Evolutionary conservation across 2,888 invertebrate genomes (phyloP), one percentile per base, ranked within the genome.

Genomic region (Podotricha telesiphe): DNA sequence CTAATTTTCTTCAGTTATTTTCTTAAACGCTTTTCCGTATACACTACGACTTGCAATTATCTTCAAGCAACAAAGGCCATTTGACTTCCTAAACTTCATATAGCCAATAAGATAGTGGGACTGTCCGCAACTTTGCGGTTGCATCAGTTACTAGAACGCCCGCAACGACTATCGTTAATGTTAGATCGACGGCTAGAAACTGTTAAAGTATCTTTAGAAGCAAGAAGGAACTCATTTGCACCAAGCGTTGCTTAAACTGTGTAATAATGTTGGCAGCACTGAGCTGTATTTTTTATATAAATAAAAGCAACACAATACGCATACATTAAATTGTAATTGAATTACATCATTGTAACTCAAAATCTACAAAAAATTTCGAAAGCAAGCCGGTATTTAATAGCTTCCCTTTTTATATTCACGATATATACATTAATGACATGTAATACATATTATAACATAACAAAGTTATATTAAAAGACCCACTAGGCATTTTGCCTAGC

Each of bases 91-190:
- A 15, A n/a, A 11, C n/a, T 17, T 17, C 17, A 11, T 55, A 28
- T n/a, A 53, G 53, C n/a, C 8, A 34, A 11, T 2, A 17, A 55
- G 34, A 55, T 34, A 55, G 34, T 34, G 11, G 34, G 4, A 34
- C 34, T 17, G 55, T 34, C 55, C 17, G 0, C 55, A 55, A 34
- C 17, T 34, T 34, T 11, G 55, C 17, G 55, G 34, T 17, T 55
- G 11, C 34, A 17, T 37, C 34, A 55, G 55, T 55, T 55, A 55
- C 55, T 55, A 34, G 34, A 34, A 34, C 17, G 17, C 34, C 34
- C 34, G 55, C 55, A 55, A 55, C 55, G 55, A n/a, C 17, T 34
- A 55, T 55, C 34, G n/a, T 55, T 55, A 55, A 34, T 34, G 55
- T 55, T 17, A 34, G 34, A 55, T 55, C 55, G 55, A 55, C 34